These are phyloP conservation scores for Acrocyrtus sp. DNA, from an alignment of 2,888 invertebrate species.

Conservation along the genomic window DNA sequence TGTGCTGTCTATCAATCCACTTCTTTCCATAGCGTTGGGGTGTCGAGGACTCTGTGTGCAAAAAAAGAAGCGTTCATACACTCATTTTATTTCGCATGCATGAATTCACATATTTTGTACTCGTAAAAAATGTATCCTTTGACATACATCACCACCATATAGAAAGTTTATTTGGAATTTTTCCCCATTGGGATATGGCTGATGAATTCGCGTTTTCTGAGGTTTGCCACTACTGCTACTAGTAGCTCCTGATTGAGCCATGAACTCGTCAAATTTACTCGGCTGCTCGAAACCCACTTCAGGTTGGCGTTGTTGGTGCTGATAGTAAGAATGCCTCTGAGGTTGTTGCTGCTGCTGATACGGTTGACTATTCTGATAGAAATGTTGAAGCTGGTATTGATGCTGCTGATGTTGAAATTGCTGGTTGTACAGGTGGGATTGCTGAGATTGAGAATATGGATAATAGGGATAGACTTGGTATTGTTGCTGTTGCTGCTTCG, in stretches of 20 bases:
- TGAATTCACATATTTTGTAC: too few species aligned
- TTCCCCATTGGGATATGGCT: slow-evolving; percentile 20
- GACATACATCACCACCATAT: too few species aligned
- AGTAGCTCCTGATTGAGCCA: too few species aligned
- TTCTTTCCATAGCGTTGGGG: too few species aligned
- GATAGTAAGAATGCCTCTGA: too few species aligned
- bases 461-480: not conserved
- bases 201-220: slow-evolving; percentile 24
- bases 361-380: not conserved
- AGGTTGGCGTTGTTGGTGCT: slow-evolving; percentile 2
- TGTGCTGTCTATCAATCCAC: too few species aligned
- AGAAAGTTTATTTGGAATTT: slow-evolving; percentile 11
- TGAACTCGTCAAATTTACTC: not conserved
- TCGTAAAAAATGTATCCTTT: too few species aligned
- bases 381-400: not conserved
- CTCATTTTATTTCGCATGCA: too few species aligned
- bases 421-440: not conserved
- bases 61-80: too few species aligned
- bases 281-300: too few species aligned
- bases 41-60: too few species aligned
- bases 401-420: slow-evolving; percentile 12
- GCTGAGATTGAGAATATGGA: not conserved
- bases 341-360: too few species aligned
- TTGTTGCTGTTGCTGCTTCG: slow-evolving; percentile 9
- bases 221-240: not conserved